A percentile compares a stretch with the other conserved stretches of the same genome.
Conservation (phyloP, 2,888 invertebrate species). For the Furcula furcula region DNA sequence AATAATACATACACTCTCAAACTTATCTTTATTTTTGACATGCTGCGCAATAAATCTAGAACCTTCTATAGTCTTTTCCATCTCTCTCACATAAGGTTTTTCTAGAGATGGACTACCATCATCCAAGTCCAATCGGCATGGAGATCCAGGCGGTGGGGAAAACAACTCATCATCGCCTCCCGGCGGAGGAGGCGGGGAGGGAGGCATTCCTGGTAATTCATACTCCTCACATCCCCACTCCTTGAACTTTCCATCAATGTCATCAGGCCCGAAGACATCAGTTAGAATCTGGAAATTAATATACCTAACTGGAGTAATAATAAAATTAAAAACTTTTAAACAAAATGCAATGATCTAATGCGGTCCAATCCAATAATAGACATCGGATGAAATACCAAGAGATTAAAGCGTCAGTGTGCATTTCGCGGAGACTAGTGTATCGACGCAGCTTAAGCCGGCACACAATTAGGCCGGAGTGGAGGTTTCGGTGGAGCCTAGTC, state of each 20-base stretch:
- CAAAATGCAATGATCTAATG: too few relatives aligned
- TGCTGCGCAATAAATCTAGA: slow-evolving; percentile 97
- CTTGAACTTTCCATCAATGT: slow-evolving; percentile 74
- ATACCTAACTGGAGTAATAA: not conserved
- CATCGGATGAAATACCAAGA: slow-evolving; percentile 38
- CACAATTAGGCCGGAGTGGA: slow-evolving; percentile 74
- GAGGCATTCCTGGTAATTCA: slow-evolving; percentile 87
- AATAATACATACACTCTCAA: slow-evolving; percentile 91
- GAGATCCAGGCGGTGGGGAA: slow-evolving; percentile 87
- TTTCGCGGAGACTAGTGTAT: slow-evolving; percentile 54
- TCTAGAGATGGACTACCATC: slow-evolving; percentile 90
- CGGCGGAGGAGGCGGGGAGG: slow-evolving; percentile 87
- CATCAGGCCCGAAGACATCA: slow-evolving; percentile 86
- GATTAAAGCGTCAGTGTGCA: slow-evolving; percentile 60
- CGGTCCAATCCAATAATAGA: slow-evolving; percentile 21
- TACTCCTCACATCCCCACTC: slow-evolving; percentile 86
- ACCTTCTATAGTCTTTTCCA: slow-evolving; percentile 96
- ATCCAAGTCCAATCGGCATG: slow-evolving; percentile 82
- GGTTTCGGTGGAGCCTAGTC: slow-evolving; percentile 64
- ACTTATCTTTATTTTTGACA: slow-evolving; percentile 96
- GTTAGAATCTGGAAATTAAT: slow-evolving; percentile 84
- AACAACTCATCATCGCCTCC: slow-evolving; percentile 93
- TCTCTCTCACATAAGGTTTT: slow-evolving; percentile 90
- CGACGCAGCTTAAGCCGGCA: slow-evolving; percentile 67
- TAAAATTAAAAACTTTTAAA: slow-evolving; percentile 7